Evolutionary conservation across 64 coral and sea anemone species (phyloP).

Genomic region (Catalaphyllia jardinei): DNA sequence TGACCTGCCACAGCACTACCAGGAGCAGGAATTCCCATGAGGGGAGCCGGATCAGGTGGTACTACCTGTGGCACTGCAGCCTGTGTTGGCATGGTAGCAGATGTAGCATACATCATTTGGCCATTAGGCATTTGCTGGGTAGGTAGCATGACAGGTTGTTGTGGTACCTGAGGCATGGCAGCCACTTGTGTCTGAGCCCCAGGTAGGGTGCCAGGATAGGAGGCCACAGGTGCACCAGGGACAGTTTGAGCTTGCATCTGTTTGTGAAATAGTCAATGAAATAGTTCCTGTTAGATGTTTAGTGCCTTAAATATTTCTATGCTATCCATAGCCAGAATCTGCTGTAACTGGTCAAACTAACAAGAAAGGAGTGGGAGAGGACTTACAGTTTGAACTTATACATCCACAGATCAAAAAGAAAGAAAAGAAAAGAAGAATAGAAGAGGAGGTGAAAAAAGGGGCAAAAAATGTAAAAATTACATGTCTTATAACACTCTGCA

Average conservation of each 20-base stretch:
- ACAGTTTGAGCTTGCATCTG: constrained; percentile 14
- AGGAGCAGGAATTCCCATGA: not conserved
- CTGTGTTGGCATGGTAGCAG: not conserved
- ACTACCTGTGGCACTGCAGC: constrained; percentile 16
- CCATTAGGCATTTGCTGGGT: constrained; percentile 24
- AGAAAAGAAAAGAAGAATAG: no score
- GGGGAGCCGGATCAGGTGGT: not conserved
- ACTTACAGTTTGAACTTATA: no score
- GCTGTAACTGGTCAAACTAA: no score
- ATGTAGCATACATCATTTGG: constrained; percentile 23
- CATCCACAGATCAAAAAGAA: no score
- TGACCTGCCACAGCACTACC: constrained; percentile 8
- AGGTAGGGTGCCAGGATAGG: constrained; percentile 5
- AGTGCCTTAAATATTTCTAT: no score
- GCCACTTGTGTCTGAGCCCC: constrained; percentile 8
- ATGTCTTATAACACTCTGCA: no score
- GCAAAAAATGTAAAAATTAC: no score
- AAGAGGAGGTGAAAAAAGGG: no score
- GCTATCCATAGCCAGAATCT: no score
- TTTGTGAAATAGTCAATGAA: no score
- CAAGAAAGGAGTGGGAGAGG: no score
- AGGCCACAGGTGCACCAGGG: not conserved
- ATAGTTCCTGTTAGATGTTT: no score
- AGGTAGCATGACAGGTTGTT: constrained; percentile 18
- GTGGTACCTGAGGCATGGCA: constrained; percentile 47